Conservation (phyloP, 2,113 vertebrate genomes). For the Oncorhynchus keta region DNA sequence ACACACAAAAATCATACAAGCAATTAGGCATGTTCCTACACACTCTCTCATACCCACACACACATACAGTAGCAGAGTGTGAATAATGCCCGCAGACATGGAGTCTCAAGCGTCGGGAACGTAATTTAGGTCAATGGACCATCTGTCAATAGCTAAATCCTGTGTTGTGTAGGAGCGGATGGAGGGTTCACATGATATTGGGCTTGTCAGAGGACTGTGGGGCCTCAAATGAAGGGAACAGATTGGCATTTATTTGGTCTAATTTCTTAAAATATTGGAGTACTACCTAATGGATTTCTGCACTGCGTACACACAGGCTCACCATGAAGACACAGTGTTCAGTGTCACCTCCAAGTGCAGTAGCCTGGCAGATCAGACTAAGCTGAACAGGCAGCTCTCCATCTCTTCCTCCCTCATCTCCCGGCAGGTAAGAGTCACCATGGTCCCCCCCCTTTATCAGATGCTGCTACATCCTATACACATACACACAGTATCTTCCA, state of each 20-base stretch:
- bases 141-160: constrained; percentile 30
- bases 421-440: constrained; percentile 48
- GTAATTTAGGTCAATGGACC: constrained; percentile 41
- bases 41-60: neutral
- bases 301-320: constrained; percentile 53
- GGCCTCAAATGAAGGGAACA: no score
- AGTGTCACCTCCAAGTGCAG: constrained; percentile 62
- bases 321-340: constrained; percentile 62
- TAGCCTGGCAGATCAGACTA: constrained; percentile 18
- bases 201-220: neutral
- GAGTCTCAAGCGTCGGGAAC: constrained; percentile 25
- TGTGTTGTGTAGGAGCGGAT: neutral
- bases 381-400: constrained; percentile 3
- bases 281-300: neutral
- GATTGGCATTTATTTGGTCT: no score
- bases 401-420: constrained; percentile 21
- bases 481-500: no score
- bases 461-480: neutral
- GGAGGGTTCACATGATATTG: neutral
- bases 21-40: neutral
- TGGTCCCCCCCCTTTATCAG: constrained; percentile 6
- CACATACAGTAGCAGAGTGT: neutral
- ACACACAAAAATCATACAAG: no score
- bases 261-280: no score
- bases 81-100: constrained; percentile 14